Base-by-base conservation (phyloP, 2,888 invertebrate genomes). In the Conops quadrifasciatus region DNA sequence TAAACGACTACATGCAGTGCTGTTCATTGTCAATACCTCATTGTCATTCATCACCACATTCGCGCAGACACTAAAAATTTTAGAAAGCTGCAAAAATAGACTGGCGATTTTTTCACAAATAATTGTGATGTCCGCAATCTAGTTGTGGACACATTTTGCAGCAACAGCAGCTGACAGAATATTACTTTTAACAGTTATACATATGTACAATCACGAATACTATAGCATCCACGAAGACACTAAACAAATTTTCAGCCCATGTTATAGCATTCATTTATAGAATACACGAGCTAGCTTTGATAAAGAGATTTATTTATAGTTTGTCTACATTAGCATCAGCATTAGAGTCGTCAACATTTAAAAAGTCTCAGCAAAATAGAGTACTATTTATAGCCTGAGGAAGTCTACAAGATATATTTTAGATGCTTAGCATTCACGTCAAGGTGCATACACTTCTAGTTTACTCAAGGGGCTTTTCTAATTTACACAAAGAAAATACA, bases 391-490 rank as follows among this genome's bases (percentile, higher is more conserved):
- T 49, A 19, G n/a, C n/a, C n/a, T n/a, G n/a, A n/a, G n/a, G 19
- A 19, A 49, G 19, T 7, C 49, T n/a, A n/a, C 49, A 49, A 49
- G 3, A n/a, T 2, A 49, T 49, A 3, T 49, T 7, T 36, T 36
- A 9, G 2, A 49, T 2, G 19, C 15, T 49, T 24, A 7, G 16
- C 30, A 59, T 11, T 59, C 5, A 16, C 9, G 5, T 26, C 21
- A 59, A 15, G 16, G 15, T 11, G n/a, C n/a, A 9, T 24, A 30
- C 16, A 59, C 26, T 59, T 30, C 59, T 26, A 63, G 49, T 69
- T 69, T 36, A 51, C 45, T 63, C 21, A 49, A 69, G 19, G 45
- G 28, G 59, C 60, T 26, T 56, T 45, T 58, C 19, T 49, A 16
- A 49, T n/a, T n/a, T 49, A 49, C 45, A 43, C 45, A 13, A 13